Base-by-base conservation (phyloP, 2,797 vertebrate genomes). In the Notoglanidium macrostoma region DNA sequence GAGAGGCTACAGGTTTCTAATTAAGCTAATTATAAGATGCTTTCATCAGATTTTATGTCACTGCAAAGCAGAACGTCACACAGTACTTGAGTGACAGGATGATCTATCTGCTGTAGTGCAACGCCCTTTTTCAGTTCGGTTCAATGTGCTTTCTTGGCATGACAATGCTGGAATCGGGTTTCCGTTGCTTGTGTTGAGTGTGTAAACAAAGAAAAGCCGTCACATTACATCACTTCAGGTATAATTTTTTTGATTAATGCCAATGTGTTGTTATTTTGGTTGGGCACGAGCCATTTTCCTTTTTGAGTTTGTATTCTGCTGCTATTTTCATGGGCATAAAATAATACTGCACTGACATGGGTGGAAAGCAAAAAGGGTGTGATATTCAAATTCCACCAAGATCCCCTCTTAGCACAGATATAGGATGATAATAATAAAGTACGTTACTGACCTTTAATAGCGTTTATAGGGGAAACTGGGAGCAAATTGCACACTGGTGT, bases 291-390 rank as follows among this genome's bases (percentile, higher is more conserved):
- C 17, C 29, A 57, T 26, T 26, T 51, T 35, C 12, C 35, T 32
- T 54, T 35, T 21, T 4, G 3, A 78, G 74, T 55, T 55, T 32
- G 49, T 49, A 77, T 77, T 77, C 44, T 74, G 11, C 49, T 46
- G 44, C 23, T 76, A 51, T 76, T 76, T 55, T 21, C 76, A 35
- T 32, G 76, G 51, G 32, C 17, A 78, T 57, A 78, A 55, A 78
- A 57, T 23, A 40, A 40, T 40, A 0, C 32, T 59, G 55, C 54
- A 59, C 54, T 26, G 32, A 79, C 54, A 26, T 12, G 54, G 14
- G 12, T 76, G 46, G 4, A 78, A 57, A 1, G 17, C 76, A 78
- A 35, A 55, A 29, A 0, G 54, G 14, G 12, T 57, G 17, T 54
- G 14, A 54, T 54, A 77, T 77, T 77, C 8, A 29, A 77, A 55